A percentile compares a stretch with the other conserved stretches of the same genome.
These are phyloP conservation scores for Muntiacus muntjak DNA, from an alignment of 2,113 vertebrate species.

Conservation along the genomic window DNA sequence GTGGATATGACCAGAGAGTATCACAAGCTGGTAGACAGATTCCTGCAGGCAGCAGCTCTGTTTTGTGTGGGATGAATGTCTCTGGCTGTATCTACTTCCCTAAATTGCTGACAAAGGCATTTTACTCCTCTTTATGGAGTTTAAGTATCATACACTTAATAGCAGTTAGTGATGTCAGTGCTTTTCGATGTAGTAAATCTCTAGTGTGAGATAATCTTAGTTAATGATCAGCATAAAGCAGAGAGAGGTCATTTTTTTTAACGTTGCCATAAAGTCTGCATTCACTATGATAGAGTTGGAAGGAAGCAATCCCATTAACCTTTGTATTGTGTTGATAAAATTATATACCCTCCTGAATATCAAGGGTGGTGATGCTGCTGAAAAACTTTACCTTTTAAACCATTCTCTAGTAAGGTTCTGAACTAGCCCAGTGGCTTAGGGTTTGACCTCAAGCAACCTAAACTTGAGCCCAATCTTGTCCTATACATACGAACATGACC, in stretches of 20 bases:
- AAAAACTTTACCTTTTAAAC: background rate
- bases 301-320: slow-evolving; percentile 80
- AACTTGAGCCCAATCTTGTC: background rate
- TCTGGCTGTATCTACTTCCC: slow-evolving; percentile 49
- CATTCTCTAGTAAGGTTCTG: background rate
- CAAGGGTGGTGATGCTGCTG: background rate
- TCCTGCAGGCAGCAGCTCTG: slow-evolving; percentile 48
- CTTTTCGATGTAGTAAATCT: slow-evolving; percentile 79
- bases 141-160: slow-evolving; percentile 76
- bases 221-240: slow-evolving; percentile 83
- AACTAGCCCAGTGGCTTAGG: background rate
- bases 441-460: background rate
- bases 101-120: slow-evolving; percentile 76
- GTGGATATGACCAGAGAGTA: background rate
- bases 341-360: slow-evolving; percentile 1
- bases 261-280: slow-evolving; percentile 70
- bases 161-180: slow-evolving; percentile 80
- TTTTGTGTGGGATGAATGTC: background rate
- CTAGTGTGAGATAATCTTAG: slow-evolving; percentile 80
- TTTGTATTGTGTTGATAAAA: slow-evolving; percentile 67
- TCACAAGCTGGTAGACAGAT: background rate
- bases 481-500: background rate
- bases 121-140: slow-evolving; percentile 76
- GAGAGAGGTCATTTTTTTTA: slow-evolving; percentile 81
- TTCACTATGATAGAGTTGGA: slow-evolving; percentile 69